Evolutionary conservation across 2,113 vertebrate genomes (phyloP), one percentile per base, ranked within the genome.

Genomic region (Ailurus styani): DNA sequence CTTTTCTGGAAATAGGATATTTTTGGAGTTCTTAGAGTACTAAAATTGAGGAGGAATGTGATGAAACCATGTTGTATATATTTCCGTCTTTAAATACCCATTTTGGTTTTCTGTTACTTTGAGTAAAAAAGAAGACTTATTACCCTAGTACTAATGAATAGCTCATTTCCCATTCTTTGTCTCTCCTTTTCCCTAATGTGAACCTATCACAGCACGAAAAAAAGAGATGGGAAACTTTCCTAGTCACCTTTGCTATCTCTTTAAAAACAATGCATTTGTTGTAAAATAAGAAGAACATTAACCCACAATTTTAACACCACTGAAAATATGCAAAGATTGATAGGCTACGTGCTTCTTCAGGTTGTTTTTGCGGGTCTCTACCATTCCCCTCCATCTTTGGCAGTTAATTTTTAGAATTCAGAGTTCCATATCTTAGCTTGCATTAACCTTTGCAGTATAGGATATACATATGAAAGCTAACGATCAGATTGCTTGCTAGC

Each of bases 1-100:
- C 7, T 94, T 91, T 95, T 89, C 86, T 90, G 64, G 29, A 96
- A 95, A 92, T 50, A 87, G 72, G 29, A 68, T 79, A 66, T 95
- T 84, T 72, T 70, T 72, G 27, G 42, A 42, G 52, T 93, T 97
- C 15, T 47, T 68, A 86, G 40, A 82, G n/a, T 77, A 75, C 79
- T 93, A 54, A 93, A 77, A 78, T 78, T 81, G 37, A 73, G 81
- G 27, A 72, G n/a, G n/a, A 42, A 70, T 83, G 21, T 93, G 21
- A 85, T 95, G 62, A 96, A 82, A 93, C 31, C 42, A 55, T 29
- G 57, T 60, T 92, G 70, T 40, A 75, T 81, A 12, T 66, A 45
- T n/a, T 90, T 54, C 25, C n/a, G 4, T 95, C 29, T 37, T 40
- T 68, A 54, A 60, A 60, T 60, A 60, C 86, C 55, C 20, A 34